Evolutionary conservation across 2,113 vertebrate species (phyloP), one percentile per base, ranked within the genome.

Genomic region (Illadopsis cleaveri): DNA sequence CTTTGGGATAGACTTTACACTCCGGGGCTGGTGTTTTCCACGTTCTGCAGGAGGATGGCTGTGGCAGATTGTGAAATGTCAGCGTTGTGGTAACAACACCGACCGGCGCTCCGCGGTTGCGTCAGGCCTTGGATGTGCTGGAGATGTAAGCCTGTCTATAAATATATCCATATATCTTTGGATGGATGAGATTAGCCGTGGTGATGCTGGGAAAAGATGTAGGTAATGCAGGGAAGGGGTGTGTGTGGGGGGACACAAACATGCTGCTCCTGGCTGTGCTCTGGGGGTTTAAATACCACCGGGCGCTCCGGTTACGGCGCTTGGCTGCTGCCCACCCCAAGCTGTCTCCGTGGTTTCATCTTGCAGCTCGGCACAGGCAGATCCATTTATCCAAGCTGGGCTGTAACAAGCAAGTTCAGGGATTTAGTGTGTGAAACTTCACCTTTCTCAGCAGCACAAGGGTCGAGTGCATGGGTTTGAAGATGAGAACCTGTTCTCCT

Each of bases 51-150:
- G 64, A 31, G 5, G 82, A 22, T 16, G 94, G 76, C 82, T 73
- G 81, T 35, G 89, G 87, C 68, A 35, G 89, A 48, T 78, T 80
- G 87, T 78, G 90, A 92, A 96, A 77, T 60, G 89, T 69, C 90
- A 68, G 83, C 4, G 23, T 90, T 82, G 71, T 93, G 42, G 64
- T 93, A 85, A 76, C 65, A 31, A 1, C 69, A 23, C 57, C 15
- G 72, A 5, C 93, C 27, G 75, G 40, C 50, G 51, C 28, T 53
- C 53, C 25, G 81, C 42, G 12, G 25, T 81, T 79, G 90, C 71
- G 72, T 94, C 84, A 72, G 89, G 87, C 27, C 80, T 37, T 1
- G 76, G 80, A 9, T 17, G 89, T 58, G 37, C 92, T 23, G 87
- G 24, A 50, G 64, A 11, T 68, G 60, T 82, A 33, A 92, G 60